Evolutionary conservation across 2,113 vertebrate genomes (phyloP), one percentile per base, ranked within the genome.

Genomic region (Grammatotria lemairii): DNA sequence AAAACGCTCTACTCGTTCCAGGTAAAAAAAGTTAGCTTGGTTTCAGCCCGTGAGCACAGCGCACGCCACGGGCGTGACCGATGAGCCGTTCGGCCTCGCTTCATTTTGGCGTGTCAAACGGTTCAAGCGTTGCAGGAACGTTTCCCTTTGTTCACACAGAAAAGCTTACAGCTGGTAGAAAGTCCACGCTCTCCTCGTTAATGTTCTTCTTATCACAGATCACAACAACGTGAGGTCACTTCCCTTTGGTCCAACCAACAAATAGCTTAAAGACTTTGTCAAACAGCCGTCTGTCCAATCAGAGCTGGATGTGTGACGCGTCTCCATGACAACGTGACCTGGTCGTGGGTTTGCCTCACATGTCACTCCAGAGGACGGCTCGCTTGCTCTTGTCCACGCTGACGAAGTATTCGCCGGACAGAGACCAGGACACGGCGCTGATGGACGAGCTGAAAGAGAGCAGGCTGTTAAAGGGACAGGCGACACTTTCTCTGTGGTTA

Each of bases 351-450:
- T 75, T 51, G 42, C 3, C 23, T 97, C 94, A 97, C 75, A 97
- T 79, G 92, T 96, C 95, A 4, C 95, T 95, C 98, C 98, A 98
- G 58, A 98, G 96, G 49, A 97, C 97, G 2, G 96, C 96, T 83
- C 96, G 95, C 81, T 95, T 88, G 9, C 95, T 96, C 80, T 95
- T 97, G 91, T 98, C 98, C 90, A 97, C 97, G 7, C 97, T 98
- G 83, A 97, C 97, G 10, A 97, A 93, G 2, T 96, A 96, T 21
- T 96, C 94, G 1, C 98, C 98, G 0, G 97, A 97, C 73, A 85
- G 63, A 31, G 97, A 97, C 98, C 98, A 98, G 73, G 97, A 95
- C 89, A 98, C 97, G 0, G 97, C 97, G 1, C 96, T 97, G 91
- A 98, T 92, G 4, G 97, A 92, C 4, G 96, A 87, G 10, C 97